Evolutionary conservation across 2,113 vertebrate species (phyloP).

Genomic region (Hymenochirus boettgeri): DNA sequence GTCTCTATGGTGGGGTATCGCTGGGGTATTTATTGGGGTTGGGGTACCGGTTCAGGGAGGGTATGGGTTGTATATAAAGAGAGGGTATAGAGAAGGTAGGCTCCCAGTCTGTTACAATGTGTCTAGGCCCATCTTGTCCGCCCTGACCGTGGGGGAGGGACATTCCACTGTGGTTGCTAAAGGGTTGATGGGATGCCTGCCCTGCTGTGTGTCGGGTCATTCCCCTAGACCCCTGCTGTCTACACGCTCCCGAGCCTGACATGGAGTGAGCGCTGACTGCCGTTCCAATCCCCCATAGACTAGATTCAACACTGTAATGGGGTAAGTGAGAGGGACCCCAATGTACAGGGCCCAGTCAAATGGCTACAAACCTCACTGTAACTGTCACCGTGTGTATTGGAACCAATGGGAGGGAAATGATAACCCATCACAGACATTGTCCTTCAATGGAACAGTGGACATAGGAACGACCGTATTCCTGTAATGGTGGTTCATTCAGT

Average conservation of each 20-base stretch:
- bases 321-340: conserved; percentile 28
- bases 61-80: too few species aligned
- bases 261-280: conserved; percentile 7
- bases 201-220: conserved; percentile 52
- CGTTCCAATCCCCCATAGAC: conserved; percentile 21
- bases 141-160: neutral
- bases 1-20: too few species aligned
- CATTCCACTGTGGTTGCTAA: conserved; percentile 20
- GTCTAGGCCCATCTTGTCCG: neutral
- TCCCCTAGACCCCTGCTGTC: conserved; percentile 50
- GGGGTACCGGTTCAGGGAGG: too few species aligned
- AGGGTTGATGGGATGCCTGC: conserved; percentile 50
- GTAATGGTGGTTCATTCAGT: too few species aligned
- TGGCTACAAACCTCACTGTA: too few species aligned
- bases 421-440: too few species aligned
- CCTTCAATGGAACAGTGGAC: too few species aligned
- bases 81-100: too few species aligned
- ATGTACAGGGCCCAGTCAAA: conserved; percentile 29
- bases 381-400: too few species aligned
- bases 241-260: conserved; percentile 21
- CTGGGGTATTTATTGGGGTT: too few species aligned
- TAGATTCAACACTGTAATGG: conserved; percentile 29
- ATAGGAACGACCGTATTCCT: too few species aligned
- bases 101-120: too few species aligned
- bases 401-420: neutral